Evolutionary conservation across 1,140 invertebrate species (phyloP), one percentile per base, ranked within the genome.

Genomic region (Zaprionus davidi): DNA sequence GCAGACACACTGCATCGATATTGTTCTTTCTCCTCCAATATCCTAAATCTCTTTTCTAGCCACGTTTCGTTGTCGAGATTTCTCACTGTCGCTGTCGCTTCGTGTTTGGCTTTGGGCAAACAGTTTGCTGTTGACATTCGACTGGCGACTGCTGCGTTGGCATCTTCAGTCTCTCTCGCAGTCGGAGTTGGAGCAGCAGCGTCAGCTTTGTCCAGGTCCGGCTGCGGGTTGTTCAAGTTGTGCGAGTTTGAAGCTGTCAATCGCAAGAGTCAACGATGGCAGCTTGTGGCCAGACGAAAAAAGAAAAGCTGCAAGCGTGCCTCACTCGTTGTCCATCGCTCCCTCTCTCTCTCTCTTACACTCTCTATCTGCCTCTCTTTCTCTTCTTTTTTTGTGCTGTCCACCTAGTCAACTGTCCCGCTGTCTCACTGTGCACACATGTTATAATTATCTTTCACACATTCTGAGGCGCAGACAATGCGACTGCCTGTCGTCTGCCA

Each of bases 401-500:
- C 57, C 56, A 53, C 55, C 66, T 60, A 51, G n/a, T n/a, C 38
- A 41, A 44, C 34, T 49, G n/a, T 46, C n/a, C n/a, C 31, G 17
- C 59, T 79, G 44, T 55, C 31, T 44, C 71, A 58, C n/a, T 69
- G 46, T 46, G 60, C 65, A 56, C 75, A 75, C 78, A 76, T 87
- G 81, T 81, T 87, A 84, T 87, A 87, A 87, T 87, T 87, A 87
- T 87, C 84, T 78, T 84, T 78, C 85, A 81, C 82, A 85, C 82
- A 85, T 81, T 84, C 76, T 57, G 73, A 74, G 53, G 51, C 53
- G 57, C 78, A 87, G 84, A 84, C 81, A 84, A 81, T 80, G 71
- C 80, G 80, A 55, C 72, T 78, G 79, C 70, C 73, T 71, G 68
- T 76, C 73, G 68, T 76, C 73, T 76, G 60, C 68, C 46, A 34